Base-by-base conservation (phyloP, 2,888 invertebrate genomes). In the Eledona agricola region DNA sequence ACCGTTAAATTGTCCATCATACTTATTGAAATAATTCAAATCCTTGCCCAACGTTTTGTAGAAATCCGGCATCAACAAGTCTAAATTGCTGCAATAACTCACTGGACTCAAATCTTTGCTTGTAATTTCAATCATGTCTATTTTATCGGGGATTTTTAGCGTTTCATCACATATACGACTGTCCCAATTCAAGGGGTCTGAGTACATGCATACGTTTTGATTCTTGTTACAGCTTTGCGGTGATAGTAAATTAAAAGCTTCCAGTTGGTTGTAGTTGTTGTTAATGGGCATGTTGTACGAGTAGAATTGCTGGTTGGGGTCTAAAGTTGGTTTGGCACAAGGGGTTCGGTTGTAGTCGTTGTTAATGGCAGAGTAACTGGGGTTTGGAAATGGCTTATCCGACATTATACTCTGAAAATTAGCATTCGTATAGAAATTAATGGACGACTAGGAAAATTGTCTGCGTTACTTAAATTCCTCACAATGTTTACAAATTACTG, bases 101-200 rank as follows among this genome's bases (percentile, higher is more conserved):
- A 64, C 66, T 1, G 74, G 73, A 49, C 73, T 74, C 34, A 72
- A 59, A 59, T 74, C 72, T 59, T 74, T 74, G 53, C 65, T 70
- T 2, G 62, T 63, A 12, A 72, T 68, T 51, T 74, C 73, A 35
- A 71, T 66, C 34, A 65, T 67, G 53, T 74, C 72, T 10, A 70
- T 66, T 61, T 72, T 73, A 43, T 72, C 72, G 0, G 67, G 50
- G 22, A 67, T 56, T 43, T 69, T 67, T 19, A 65, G 25, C 34
- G 51, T 55, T 46, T 64, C 59, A 20, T 63, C 56, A 11, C 22
- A 38, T 2, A 35, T n/a, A 1, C 51, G 51, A 26, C 19, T 51
- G 11, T 51, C 51, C 46, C 34, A 46, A 7, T 10, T 38, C 28
- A 20, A 4, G 4, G 11, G n/a, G 3, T 17, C 42, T 2, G 53